These are phyloP conservation scores for Bacillus rossius DNA, from an alignment of 1,140 invertebrate species.

Conservation along the genomic window DNA sequence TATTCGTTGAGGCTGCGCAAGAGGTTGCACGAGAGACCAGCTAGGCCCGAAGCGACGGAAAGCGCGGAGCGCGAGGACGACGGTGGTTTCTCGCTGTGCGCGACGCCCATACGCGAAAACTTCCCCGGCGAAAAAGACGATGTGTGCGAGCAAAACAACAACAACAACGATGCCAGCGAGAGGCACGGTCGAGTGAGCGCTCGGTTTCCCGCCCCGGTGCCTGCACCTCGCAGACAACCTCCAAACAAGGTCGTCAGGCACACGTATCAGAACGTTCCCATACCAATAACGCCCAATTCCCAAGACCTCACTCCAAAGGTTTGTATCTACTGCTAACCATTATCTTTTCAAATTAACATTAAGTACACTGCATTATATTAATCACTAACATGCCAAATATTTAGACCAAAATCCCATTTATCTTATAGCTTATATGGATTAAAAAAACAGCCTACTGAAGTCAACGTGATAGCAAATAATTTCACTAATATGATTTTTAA, in stretches of 20 bases:
- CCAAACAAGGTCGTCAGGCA: constrained; percentile 42
- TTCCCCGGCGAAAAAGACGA: neutral
- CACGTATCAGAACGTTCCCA: constrained; percentile 49
- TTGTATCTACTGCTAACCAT: constrained; percentile 4
- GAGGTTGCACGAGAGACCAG: neutral
- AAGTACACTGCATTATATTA: too few relatives aligned
- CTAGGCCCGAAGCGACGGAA: neutral
- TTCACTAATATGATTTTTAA: too few relatives aligned
- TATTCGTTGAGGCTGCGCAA: constrained; percentile 10
- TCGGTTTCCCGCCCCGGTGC: constrained; percentile 42
- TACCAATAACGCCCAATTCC: constrained; percentile 41
- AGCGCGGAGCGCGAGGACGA: too few relatives aligned
- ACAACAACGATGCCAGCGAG: neutral
- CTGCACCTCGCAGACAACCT: constrained; percentile 40
- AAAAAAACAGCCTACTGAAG: too few relatives aligned
- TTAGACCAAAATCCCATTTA: too few relatives aligned
- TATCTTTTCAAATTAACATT: too few relatives aligned
- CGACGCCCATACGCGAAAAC: neutral
- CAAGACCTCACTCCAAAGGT: constrained; percentile 13
- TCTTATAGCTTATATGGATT: too few relatives aligned
- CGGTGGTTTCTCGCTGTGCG: neutral
- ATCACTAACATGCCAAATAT: too few relatives aligned
- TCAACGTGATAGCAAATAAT: too few relatives aligned
- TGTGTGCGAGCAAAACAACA: neutral
- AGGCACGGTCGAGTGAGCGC: constrained; percentile 15